These are phyloP conservation scores for Petaurus breviceps DNA, from an alignment of 2,113 vertebrate genomes.

Conservation along the genomic window DNA sequence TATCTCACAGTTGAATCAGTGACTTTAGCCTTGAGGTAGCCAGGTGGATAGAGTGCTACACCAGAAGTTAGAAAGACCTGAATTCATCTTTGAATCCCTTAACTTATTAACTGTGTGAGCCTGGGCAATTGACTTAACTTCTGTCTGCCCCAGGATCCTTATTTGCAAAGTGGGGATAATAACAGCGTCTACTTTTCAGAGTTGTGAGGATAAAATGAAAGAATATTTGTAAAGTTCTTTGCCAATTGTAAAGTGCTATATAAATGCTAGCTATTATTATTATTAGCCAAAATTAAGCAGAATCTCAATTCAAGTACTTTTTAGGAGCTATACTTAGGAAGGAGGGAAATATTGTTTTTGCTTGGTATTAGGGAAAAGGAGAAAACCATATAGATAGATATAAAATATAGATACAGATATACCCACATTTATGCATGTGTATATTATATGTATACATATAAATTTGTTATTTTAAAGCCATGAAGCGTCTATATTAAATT, in stretches of 20 bases:
- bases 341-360: not conserved
- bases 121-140: not conserved
- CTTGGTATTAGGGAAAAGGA: constrained; percentile 25
- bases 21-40: not conserved
- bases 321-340: not conserved
- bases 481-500: not conserved
- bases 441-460: not conserved
- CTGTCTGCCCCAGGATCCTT: not conserved
- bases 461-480: not conserved
- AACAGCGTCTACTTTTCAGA: not conserved
- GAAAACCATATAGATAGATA: not conserved
- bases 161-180: not conserved
- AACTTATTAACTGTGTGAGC: not conserved
- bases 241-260: not conserved
- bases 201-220: not conserved
- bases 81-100: not conserved
- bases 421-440: not conserved
- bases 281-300: not conserved
- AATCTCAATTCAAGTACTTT: not conserved
- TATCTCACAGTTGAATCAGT: not conserved
- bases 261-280: not conserved
- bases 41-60: not conserved
- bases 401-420: not conserved
- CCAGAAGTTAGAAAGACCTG: not conserved
- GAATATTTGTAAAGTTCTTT: not conserved